Evolutionary conservation across 1,140 invertebrate genomes (phyloP), one percentile per base, ranked within the genome.

Genomic region (Dysdera silvatica): DNA sequence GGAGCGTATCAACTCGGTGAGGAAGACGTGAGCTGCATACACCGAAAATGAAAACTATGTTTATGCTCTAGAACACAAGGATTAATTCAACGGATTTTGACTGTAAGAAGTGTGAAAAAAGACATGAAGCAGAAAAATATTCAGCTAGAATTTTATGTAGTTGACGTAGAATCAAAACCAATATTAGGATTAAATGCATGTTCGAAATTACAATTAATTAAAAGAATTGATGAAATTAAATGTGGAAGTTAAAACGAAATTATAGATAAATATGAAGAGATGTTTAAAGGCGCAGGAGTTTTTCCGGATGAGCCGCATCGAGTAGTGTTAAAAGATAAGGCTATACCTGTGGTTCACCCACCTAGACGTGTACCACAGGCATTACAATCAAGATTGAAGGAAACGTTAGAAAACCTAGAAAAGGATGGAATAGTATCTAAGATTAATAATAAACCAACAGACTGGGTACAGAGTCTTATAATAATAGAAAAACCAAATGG

Each of bases 371-470:
- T 69, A 16, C 68, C 68, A 20, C 23, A 40, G 24, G 37, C 37
- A n/a, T 48, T 68, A 31, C 5, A 48, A 20, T 33, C 51, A 2
- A 63, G 47, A 32, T 32, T 69, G n/a, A 67, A 67, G 49, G 18
- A 40, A 12, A 58, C 67, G 57, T 55, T 70, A 18, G 35, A 65
- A 20, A 53, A 67, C 16, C 41, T 68, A 68, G 68, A 66, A 24
- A 60, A 61, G 26, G 12, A 57, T 4, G 61, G 52, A 12, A 64
- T 75, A 41, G 70, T 77, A 26, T 28, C 61, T 43, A 64, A 70
- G 68, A 69, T 74, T 35, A 68, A 72, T 57, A 63, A 69, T n/a
- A n/a, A n/a, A 48, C 67, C 67, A 23, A 70, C 66, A 12, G 69
- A 71, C 37, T 72, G 67, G 62, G 62, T 71, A 14, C 65, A 56